Evolutionary conservation across 2,113 vertebrate genomes (phyloP).

Genomic region (Noctilio leporinus): DNA sequence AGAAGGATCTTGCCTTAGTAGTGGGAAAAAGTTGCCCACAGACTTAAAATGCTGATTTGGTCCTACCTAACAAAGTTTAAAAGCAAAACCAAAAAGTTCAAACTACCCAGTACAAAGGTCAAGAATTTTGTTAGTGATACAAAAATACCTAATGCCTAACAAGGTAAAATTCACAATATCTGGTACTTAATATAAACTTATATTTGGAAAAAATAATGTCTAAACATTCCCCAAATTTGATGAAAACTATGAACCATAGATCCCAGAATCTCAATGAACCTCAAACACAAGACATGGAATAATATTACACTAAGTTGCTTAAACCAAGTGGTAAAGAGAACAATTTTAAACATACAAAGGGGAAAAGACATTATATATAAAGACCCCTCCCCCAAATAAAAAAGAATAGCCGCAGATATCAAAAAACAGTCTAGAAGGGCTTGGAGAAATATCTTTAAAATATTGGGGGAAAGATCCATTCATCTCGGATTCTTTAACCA

Average conservation of each 20-base stretch:
- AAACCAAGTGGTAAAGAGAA: background rate
- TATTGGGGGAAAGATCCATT: background rate
- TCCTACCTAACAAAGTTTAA: background rate
- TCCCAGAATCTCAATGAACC: background rate
- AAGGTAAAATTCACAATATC: background rate
- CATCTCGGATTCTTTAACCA: background rate
- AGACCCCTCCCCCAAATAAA: background rate
- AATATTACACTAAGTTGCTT: background rate
- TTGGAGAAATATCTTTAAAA: background rate
- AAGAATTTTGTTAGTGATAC: background rate
- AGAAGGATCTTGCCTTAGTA: background rate
- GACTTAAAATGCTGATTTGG: background rate
- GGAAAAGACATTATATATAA: background rate
- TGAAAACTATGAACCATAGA: background rate
- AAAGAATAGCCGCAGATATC: background rate
- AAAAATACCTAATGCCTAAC: background rate
- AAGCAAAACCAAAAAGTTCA: background rate
- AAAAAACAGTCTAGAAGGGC: background rate
- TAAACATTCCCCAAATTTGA: background rate
- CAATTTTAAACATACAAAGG: background rate
- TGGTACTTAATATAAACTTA: background rate
- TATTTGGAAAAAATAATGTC: background rate
- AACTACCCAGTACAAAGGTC: background rate
- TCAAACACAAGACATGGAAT: background rate
- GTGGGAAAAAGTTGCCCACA: background rate